Conservation (phyloP, 2,797 vertebrate genomes). For the Nannoperca australis region DNA sequence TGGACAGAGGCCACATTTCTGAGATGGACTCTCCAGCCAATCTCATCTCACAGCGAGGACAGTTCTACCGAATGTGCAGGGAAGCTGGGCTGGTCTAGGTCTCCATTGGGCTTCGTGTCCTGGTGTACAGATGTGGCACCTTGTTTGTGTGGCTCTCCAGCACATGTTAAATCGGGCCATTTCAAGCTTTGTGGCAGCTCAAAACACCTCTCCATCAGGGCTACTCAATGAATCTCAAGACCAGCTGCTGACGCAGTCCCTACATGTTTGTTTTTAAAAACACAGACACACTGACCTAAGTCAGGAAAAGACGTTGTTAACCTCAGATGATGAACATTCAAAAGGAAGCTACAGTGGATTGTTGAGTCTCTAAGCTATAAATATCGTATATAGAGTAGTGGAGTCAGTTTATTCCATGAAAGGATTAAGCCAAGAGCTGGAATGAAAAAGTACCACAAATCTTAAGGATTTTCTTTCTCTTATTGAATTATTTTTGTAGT, state of each 20-base stretch:
- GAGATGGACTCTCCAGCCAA: conserved; percentile 91
- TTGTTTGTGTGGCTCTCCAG: conserved; percentile 57
- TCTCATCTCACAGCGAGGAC: conserved; percentile 89
- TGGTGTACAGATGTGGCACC: conserved; percentile 49
- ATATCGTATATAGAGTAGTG: conserved; percentile 65
- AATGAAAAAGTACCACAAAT: conserved; percentile 60
- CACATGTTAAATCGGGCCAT: conserved; percentile 59
- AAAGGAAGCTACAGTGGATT: conserved; percentile 59
- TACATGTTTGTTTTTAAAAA: conserved; percentile 54
- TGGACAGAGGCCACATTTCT: conserved; percentile 91
- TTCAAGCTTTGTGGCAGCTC: conserved; percentile 76
- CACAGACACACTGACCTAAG: conserved; percentile 48
- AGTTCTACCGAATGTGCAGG: conserved; percentile 92
- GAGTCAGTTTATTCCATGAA: conserved; percentile 60
- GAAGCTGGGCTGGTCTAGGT: conserved; percentile 89
- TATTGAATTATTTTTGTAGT: conserved; percentile 76
- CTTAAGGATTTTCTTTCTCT: conserved; percentile 70
- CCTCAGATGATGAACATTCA: conserved; percentile 62
- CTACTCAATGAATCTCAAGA: conserved; percentile 70
- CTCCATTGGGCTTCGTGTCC: conserved; percentile 4
- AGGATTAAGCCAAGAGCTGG: conserved; percentile 60
- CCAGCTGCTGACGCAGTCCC: conserved; percentile 53
- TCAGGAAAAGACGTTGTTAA: conserved; percentile 59
- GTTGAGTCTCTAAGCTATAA: conserved; percentile 61
- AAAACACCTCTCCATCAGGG: conserved; percentile 54